Percentiles rank a stretch among this genome's conserved stretches.
These are phyloP conservation scores for Caerostris extrusa DNA, from an alignment of 1,140 invertebrate genomes.

Conservation along the genomic window DNA sequence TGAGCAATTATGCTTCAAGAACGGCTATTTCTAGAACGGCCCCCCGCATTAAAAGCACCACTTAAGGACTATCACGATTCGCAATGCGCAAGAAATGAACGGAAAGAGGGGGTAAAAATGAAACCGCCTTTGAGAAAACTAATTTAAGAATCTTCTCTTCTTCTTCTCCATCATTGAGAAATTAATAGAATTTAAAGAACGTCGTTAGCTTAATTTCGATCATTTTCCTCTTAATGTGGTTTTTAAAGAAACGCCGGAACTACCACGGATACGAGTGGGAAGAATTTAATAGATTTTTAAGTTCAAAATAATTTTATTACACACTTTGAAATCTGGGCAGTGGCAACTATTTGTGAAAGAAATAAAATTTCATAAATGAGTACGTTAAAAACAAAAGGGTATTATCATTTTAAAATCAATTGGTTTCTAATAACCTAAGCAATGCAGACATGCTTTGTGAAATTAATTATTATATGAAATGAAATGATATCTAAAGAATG, in stretches of 20 bases:
- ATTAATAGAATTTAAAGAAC: constrained; percentile 13
- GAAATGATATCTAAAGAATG: too few species aligned
- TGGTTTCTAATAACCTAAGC: too few species aligned
- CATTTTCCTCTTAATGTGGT: background rate
- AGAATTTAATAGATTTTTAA: background rate
- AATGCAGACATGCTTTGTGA: too few species aligned
- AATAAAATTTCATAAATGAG: too few species aligned
- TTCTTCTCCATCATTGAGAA: background rate
- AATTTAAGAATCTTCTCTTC: constrained; percentile 31
- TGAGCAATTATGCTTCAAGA: constrained; percentile 61
- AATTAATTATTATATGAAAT: too few species aligned
- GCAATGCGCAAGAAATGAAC: constrained; percentile 23
- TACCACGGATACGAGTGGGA: background rate
- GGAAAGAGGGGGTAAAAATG: constrained; percentile 7
- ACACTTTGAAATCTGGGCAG: too few species aligned
- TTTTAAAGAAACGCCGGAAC: background rate
- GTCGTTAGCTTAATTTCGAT: constrained; percentile 28
- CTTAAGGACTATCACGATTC: constrained; percentile 26
- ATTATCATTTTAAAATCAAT: too few species aligned
- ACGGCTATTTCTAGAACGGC: constrained; percentile 24
- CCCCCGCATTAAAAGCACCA: constrained; percentile 24
- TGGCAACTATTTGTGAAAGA: too few species aligned
- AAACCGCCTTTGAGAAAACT: background rate
- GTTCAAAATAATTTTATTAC: too few species aligned
- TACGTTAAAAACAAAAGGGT: too few species aligned